Evolutionary conservation across 2,888 invertebrate species (phyloP), one percentile per base, ranked within the genome.

Genomic region (Drosophila setosimentum): DNA sequence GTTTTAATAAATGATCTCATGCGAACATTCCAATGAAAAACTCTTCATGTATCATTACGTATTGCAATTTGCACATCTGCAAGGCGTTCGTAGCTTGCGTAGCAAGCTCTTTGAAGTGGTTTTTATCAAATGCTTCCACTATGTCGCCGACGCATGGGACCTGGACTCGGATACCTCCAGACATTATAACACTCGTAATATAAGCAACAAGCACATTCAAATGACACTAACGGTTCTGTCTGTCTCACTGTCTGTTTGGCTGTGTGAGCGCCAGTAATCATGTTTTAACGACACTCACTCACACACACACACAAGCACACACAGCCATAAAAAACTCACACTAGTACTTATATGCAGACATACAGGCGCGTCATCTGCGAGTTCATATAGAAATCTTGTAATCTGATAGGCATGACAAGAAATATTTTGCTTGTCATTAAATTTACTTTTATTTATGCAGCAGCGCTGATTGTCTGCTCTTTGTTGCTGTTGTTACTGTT

Each of bases 401-500:
- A 87, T 87, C 89, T 89, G 87, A 87, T 87, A 87, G 87, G 87
- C 89, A 87, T 87, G 87, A 87, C 87, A 89, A 87, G 89, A 87
- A 87, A 87, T 87, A 87, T 89, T 84, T 87, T 89, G 89, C 89
- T 85, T 87, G 87, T 89, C 87, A 87, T 87, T 87, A 87, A 87
- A 87, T 87, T 87, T 89, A 87, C 89, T 87, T 89, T 89, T 89
- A 87, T 87, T 87, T 89, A 87, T 87, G 89, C 87, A 88, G 85
- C 88, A 78, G 69, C 74, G 83, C 73, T 86, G 86, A 88, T 85
- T 83, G 83, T 83, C 76, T 80, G 70, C 37, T 72, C 73, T 75
- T 58, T 70, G 66, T 76, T 82, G 69, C 49, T 71, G 61, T 49
- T 73, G 57, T 50, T 67, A 70, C 51, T 79, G 60, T 32, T 57